A percentile compares a stretch with the other conserved stretches of the same genome.
Conservation (phyloP, 2,797 vertebrate genomes). For the Brachyalestes nurse region DNA sequence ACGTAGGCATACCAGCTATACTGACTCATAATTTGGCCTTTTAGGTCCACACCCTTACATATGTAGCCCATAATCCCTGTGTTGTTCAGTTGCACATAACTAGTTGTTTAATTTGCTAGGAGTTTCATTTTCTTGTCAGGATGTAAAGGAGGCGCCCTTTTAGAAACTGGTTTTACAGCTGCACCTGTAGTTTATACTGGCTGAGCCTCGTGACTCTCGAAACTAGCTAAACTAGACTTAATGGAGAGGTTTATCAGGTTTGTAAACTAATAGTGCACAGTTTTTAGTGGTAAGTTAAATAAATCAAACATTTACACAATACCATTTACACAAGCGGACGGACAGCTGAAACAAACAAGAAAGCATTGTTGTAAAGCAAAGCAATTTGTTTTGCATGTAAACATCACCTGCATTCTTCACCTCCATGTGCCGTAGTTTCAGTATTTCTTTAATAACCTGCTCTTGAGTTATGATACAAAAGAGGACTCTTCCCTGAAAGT, state of each 20-base stretch:
- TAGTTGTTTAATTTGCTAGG: constrained; percentile 14
- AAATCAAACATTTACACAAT: too few species aligned
- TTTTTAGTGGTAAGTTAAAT: too few species aligned
- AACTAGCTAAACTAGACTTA: constrained; percentile 10
- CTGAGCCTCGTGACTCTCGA: constrained; percentile 31
- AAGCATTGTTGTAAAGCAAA: too few species aligned
- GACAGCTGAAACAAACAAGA: too few species aligned
- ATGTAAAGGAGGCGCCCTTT: constrained; percentile 27
- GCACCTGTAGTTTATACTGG: constrained; percentile 36
- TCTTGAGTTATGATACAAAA: not conserved
- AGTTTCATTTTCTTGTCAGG: not conserved
- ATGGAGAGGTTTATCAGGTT: not conserved
- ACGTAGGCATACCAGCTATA: not conserved
- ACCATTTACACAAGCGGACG: too few species aligned
- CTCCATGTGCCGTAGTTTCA: not conserved
- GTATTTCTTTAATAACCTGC: not conserved
- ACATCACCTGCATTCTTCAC: not conserved
- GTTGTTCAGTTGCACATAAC: not conserved
- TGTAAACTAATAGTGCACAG: not conserved
- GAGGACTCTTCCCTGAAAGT: not conserved
- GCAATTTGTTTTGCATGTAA: not conserved
- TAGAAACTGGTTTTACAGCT: constrained; percentile 43
- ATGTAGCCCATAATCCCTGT: constrained; percentile 14
- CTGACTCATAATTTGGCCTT: constrained; percentile 3
- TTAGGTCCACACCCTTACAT: constrained; percentile 27